Percentiles rank a stretch among this genome's conserved stretches.
Evolutionary conservation across 1,140 invertebrate species (phyloP).

Genomic region (Drosophila ohnishii): DNA sequence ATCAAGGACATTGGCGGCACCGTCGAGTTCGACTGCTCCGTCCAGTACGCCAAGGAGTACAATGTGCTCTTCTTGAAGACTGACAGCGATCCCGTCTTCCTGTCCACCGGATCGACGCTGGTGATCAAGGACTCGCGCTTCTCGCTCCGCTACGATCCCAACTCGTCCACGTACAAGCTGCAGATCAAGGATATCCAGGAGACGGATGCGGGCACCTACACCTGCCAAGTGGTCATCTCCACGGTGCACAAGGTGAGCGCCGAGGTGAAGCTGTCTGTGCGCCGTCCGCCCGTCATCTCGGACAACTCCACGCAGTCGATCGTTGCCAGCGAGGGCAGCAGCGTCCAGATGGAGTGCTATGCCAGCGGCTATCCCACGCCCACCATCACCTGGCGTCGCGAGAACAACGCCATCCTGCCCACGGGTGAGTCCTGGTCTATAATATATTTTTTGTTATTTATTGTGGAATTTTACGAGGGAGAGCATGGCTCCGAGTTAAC

Average conservation of each 20-base stretch:
- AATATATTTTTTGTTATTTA: constrained; percentile 2
- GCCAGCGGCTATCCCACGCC: constrained; percentile 92
- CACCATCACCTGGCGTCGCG: constrained; percentile 94
- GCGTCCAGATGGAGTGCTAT: constrained; percentile 93
- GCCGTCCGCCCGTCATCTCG: constrained; percentile 94
- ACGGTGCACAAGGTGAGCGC: constrained; percentile 91
- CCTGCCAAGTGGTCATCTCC: constrained; percentile 93
- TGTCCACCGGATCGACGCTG: constrained; percentile 91
- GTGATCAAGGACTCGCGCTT: constrained; percentile 95
- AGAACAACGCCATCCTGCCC: constrained; percentile 96
- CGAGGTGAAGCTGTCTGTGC: constrained; percentile 92
- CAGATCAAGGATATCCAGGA: constrained; percentile 98
- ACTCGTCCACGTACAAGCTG: constrained; percentile 90
- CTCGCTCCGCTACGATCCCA: constrained; percentile 90
- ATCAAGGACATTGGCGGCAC: constrained; percentile 95
- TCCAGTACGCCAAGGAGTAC: constrained; percentile 94
- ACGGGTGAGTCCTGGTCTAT: constrained; percentile 87
- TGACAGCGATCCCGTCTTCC: constrained; percentile 82
- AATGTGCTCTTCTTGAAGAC: constrained; percentile 92
- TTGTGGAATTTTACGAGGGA: constrained; percentile 27
- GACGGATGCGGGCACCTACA: constrained; percentile 94
- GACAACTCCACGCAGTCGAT: constrained; percentile 95
- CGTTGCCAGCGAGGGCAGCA: constrained; percentile 91
- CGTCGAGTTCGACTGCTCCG: constrained; percentile 93
- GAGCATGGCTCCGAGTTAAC: constrained; percentile 15